Percentiles rank a stretch among this genome's conserved stretches.
Conservation (phyloP, 1,140 invertebrate species). For the Micrasema longulum region DNA sequence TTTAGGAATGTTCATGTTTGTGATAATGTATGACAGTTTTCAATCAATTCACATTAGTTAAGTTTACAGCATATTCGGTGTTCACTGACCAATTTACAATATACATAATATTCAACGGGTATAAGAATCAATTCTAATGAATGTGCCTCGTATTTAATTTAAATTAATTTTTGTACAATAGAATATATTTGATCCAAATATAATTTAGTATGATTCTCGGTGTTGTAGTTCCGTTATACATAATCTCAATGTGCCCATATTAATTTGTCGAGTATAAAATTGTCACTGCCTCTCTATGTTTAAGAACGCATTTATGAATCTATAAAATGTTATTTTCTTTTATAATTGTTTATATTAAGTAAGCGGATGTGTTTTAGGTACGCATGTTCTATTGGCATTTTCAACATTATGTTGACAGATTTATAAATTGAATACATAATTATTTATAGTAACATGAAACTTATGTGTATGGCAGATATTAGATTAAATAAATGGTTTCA, state of each 20-base stretch:
- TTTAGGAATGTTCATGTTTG: slow-evolving; percentile 24
- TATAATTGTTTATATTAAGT: slow-evolving; percentile 30
- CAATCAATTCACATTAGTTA: neutral
- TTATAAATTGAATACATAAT: slow-evolving; percentile 7
- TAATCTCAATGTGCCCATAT: too few relatives aligned
- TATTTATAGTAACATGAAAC: slow-evolving; percentile 20
- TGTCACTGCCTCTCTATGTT: slow-evolving; percentile 13
- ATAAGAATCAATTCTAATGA: too few relatives aligned
- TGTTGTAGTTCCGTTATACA: too few relatives aligned
- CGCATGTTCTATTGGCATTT: slow-evolving; percentile 21
- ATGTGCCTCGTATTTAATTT: too few relatives aligned
- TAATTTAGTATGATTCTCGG: too few relatives aligned
- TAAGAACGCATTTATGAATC: slow-evolving; percentile 23
- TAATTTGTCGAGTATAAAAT: too few relatives aligned
- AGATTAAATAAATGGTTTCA: slow-evolving; percentile 22
- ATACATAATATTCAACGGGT: too few relatives aligned
- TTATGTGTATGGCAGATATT: slow-evolving; percentile 22
- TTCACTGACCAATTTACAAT: too few relatives aligned
- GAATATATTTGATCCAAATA: too few relatives aligned
- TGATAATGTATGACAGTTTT: slow-evolving; percentile 34
- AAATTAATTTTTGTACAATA: too few relatives aligned
- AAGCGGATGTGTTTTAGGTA: slow-evolving; percentile 19
- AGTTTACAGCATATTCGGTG: neutral
- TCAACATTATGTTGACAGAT: neutral
- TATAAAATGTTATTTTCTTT: slow-evolving; percentile 19